phyloP scores from a whole-genome alignment of 2,113 vertebrate species.

The Garra rufa region DNA sequence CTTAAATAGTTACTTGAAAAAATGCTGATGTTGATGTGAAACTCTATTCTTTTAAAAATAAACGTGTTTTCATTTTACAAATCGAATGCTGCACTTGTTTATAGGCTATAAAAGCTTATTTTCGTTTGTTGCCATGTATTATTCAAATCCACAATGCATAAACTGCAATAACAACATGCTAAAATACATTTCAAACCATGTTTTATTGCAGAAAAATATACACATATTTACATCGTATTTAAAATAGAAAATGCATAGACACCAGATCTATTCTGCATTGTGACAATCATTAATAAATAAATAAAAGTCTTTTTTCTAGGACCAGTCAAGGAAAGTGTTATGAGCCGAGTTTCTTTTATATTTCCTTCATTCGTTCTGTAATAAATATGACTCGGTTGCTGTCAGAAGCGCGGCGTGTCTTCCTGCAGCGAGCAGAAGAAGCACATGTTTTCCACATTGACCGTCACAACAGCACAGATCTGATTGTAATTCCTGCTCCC shows the following conservation, averaged over 20 bases:
- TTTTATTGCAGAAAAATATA: conserved; percentile 97
- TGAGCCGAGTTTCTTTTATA: conserved; percentile 62
- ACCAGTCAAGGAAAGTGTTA: conserved; percentile 62
- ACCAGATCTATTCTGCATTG: conserved; percentile 90
- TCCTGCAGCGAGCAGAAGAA: conserved; percentile 66
- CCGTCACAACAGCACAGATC: conserved; percentile 85
- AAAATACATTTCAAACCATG: conserved; percentile 65
- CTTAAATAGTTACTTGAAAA: no score
- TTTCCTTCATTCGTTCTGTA: conserved; percentile 55
- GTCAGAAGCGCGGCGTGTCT: conserved; percentile 62
- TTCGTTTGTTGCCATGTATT: not conserved
- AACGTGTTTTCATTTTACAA: not conserved
- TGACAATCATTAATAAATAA: conserved; percentile 97
- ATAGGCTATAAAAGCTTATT: no score
- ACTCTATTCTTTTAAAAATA: not conserved
- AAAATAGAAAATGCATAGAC: conserved; percentile 92
- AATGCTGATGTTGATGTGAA: no score
- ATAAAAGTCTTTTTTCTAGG: conserved; percentile 86
- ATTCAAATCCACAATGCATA: not conserved
- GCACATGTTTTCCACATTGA: conserved; percentile 86
- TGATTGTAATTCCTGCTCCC: conserved; percentile 83
- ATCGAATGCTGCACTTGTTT: not conserved
- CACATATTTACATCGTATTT: conserved; percentile 95
- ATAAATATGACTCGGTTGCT: conserved; percentile 67
- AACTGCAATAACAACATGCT: conserved; percentile 38